Evolutionary conservation across 2,797 vertebrate species (phyloP), one percentile per base, ranked within the genome.

Genomic region (Echiichthys vipera): DNA sequence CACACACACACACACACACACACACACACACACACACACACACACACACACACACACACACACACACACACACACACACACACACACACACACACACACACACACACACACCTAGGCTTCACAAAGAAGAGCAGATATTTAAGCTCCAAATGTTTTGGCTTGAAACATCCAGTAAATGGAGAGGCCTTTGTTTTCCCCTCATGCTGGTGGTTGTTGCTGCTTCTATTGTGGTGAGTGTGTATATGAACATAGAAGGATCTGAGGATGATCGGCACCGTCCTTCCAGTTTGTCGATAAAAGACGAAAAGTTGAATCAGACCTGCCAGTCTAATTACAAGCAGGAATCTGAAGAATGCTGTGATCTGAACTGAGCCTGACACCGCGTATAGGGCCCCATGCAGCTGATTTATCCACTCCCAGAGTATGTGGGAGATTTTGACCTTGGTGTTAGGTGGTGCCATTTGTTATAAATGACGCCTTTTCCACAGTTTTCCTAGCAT

Each of bases 311-410:
- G 78, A 89, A 85, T 90, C 83, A 75, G 81, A 81, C 47, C 78
- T 86, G 87, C 73, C 74, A 70, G 82, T 65, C 70, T 89, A 87
- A 90, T 92, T 84, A 89, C 77, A 75, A 72, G 40, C 61, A 87
- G 89, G 88, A 93, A 93, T 93, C 85, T 83, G 71, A 91, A 45
- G 88, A 92, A 93, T 91, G 91, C 83, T 85, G 85, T 84, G 89
- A 88, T 89, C 81, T 84, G 80, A 84, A 84, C 71, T 77, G 69
- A 78, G 88, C 71, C 78, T 80, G 84, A 90, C 86, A 86, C 67
- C 71, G 84, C 63, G 63, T 81, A 78, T 70, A 84, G 78, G 74
- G 79, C 78, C 85, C 67, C 83, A 77, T 77, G 70, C 49, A 83
- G 83, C 76, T 74, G 80, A 87, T 85, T 84, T 84, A 79, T 59